These are phyloP conservation scores for Oscheius onirici DNA, from an alignment of 2,888 invertebrate genomes.

Conservation along the genomic window DNA sequence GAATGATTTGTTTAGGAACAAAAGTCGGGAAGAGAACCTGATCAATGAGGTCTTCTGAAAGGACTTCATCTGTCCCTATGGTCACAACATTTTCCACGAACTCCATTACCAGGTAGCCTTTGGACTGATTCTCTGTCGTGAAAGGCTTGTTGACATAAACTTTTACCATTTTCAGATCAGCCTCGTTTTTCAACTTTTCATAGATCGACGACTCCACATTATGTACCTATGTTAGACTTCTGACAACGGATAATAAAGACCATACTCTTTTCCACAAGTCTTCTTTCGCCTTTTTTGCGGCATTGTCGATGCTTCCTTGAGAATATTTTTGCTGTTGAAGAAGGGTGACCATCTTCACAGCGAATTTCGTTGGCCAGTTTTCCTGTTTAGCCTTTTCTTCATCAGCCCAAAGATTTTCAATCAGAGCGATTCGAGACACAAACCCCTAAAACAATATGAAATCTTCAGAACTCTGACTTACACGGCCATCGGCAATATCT, in stretches of 20 bases:
- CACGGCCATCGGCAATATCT: constrained; percentile 21
- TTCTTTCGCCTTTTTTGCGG: too few relatives aligned
- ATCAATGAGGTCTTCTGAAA: constrained; percentile 6
- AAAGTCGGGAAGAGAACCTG: constrained; percentile 10
- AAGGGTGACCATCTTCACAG: constrained; percentile 23
- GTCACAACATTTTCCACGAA: constrained; percentile 21
- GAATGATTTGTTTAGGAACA: too few relatives aligned
- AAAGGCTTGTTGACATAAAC: background rate
- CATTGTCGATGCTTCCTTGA: too few relatives aligned
- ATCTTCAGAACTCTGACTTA: background rate
- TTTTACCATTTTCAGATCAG: constrained; percentile 13
- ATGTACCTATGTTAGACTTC: background rate
- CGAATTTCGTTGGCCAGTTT: constrained; percentile 5
- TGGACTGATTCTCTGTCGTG: background rate
- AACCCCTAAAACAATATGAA: constrained; percentile 2
- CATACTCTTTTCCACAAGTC: background rate
- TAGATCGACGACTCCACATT: constrained; percentile 21
- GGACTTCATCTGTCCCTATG: background rate
- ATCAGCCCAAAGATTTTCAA: constrained; percentile 13
- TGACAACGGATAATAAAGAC: too few relatives aligned
- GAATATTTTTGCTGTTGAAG: constrained; percentile 16
- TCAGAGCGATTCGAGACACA: constrained; percentile 17
- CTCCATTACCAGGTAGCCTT: constrained; percentile 22
- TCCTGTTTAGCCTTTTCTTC: background rate
- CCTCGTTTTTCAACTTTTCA: background rate